These are phyloP conservation scores for Anableps anableps DNA, from an alignment of 2,797 vertebrate genomes.

Conservation along the genomic window DNA sequence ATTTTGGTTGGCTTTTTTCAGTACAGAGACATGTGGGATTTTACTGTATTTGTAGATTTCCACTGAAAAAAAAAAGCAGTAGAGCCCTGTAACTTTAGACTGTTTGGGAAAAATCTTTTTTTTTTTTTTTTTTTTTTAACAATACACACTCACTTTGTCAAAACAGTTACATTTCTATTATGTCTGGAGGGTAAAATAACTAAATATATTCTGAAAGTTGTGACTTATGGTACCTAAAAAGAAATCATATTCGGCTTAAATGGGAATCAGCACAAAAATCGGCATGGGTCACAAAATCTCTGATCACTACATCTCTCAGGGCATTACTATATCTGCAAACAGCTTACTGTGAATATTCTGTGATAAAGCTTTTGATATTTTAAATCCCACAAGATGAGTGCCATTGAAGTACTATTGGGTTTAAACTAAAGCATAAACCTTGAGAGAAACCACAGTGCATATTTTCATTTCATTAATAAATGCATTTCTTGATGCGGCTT, in stretches of 20 bases:
- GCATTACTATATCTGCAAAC: not conserved
- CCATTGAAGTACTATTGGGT: not conserved
- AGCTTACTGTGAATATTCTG: not conserved
- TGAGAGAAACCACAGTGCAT: not conserved
- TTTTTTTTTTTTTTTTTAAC: not conserved
- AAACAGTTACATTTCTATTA: not conserved
- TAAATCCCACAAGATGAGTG: not conserved
- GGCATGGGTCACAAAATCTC: not conserved
- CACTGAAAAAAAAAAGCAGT: not conserved
- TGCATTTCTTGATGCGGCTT: not conserved
- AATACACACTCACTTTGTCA: not conserved
- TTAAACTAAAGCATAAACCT: not conserved
- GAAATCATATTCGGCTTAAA: not conserved
- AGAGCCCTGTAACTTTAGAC: not conserved
- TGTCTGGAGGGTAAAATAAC: not conserved
- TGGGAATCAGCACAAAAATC: not conserved
- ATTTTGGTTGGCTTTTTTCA: not conserved
- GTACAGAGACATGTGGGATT: not conserved
- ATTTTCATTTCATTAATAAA: not conserved
- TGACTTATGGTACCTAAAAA: not conserved
- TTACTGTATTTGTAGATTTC: not conserved
- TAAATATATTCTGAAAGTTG: not conserved
- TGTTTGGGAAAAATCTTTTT: not conserved
- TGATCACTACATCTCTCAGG: not conserved
- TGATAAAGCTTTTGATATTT: not conserved